Conservation (phyloP, 2,797 vertebrate species). For the Danio jaintianensis region DNA sequence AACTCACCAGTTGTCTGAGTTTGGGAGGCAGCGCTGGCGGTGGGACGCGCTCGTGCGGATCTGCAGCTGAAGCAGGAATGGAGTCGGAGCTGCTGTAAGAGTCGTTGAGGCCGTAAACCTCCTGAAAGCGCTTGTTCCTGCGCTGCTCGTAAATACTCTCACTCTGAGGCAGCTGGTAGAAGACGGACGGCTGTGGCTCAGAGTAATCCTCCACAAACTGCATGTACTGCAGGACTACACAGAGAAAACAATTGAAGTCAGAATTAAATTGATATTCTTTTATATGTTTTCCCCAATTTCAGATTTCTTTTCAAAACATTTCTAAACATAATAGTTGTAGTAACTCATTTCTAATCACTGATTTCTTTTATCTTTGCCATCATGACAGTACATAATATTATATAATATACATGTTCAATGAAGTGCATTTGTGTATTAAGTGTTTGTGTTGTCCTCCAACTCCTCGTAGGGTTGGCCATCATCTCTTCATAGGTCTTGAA, state of each 20-base stretch:
- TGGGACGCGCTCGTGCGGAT: slow-evolving; percentile 81
- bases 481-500: no score
- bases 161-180: slow-evolving; percentile 97
- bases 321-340: no score
- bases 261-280: not conserved
- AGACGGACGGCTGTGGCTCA: slow-evolving; percentile 95
- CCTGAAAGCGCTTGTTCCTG: slow-evolving; percentile 90
- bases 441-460: no score
- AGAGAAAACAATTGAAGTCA: not conserved
- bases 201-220: slow-evolving; percentile 99
- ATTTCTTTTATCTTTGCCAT: no score
- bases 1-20: slow-evolving; percentile 95
- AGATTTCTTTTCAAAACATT: no score
- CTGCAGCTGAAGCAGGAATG: not conserved
- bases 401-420: no score
- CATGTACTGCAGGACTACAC: slow-evolving; percentile 94
- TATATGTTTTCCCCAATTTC: no score
- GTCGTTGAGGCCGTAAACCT: slow-evolving; percentile 93
- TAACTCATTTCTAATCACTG: no score
- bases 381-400: no score
- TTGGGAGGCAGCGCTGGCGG: slow-evolving; percentile 95
- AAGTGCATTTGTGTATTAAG: no score
- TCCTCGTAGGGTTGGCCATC: no score
- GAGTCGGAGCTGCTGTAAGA: slow-evolving; percentile 86
- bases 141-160: slow-evolving; percentile 98